phyloP scores from a whole-genome alignment of 1,140 invertebrate genomes.

The Drosophila rufa region DNA sequence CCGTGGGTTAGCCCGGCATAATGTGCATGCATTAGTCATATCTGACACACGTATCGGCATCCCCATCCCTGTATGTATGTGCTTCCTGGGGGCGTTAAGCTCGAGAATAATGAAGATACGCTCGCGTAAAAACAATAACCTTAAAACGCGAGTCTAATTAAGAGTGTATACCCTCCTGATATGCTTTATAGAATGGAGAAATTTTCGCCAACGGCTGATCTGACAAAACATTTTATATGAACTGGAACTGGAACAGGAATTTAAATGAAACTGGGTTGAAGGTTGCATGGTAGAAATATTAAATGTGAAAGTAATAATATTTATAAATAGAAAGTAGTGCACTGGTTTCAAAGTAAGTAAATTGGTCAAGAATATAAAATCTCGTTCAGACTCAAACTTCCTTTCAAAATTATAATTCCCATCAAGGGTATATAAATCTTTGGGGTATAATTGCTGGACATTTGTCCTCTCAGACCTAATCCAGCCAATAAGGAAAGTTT shows the following conservation, averaged over 20 bases:
- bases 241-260: conserved; percentile 5
- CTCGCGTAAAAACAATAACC: conserved; percentile 67
- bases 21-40: conserved; percentile 79
- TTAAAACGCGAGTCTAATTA: conserved; percentile 67
- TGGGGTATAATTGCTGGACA: background rate
- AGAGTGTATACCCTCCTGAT: conserved; percentile 33
- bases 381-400: background rate
- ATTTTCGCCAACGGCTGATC: conserved; percentile 5
- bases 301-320: too few species aligned
- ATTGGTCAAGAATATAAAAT: background rate
- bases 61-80: conserved; percentile 17
- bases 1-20: conserved; percentile 34
- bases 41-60: conserved; percentile 40
- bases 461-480: conserved; percentile 2
- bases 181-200: background rate
- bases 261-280: conserved; percentile 3
- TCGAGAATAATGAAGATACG: conserved; percentile 51
- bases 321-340: too few species aligned
- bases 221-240: conserved; percentile 33
- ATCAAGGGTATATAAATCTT: background rate
- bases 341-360: too few species aligned
- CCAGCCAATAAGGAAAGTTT: background rate
- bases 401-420: background rate
- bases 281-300: too few species aligned
- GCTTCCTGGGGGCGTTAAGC: conserved; percentile 40